These are phyloP conservation scores for Vombatus ursinus DNA, from an alignment of 2,113 vertebrate genomes.

Conservation along the genomic window DNA sequence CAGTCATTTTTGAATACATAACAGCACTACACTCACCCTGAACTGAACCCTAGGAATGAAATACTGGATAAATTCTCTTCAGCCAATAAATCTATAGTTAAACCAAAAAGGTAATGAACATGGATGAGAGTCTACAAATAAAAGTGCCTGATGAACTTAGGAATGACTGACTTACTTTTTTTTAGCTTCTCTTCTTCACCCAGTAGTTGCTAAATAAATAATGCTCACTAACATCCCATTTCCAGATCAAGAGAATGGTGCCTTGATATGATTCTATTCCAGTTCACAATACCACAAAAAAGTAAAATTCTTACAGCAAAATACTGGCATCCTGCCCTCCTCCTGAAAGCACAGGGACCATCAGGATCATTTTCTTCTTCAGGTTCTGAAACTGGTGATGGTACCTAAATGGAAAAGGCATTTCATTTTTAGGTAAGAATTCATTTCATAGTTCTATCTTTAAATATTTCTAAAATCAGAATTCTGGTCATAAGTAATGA, in stretches of 20 bases:
- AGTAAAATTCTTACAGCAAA: slow-evolving; percentile 88
- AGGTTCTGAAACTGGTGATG: slow-evolving; percentile 90
- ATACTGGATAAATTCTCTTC: slow-evolving; percentile 5
- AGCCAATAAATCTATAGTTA: slow-evolving; percentile 23
- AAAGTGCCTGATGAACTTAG: slow-evolving; percentile 21
- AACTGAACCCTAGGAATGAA: neutral
- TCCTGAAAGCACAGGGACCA: slow-evolving; percentile 92
- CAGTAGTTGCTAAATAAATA: slow-evolving; percentile 43
- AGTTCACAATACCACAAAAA: slow-evolving; percentile 59
- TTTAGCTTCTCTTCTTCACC: slow-evolving; percentile 29
- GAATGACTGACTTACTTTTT: slow-evolving; percentile 19
- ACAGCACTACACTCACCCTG: too few relatives aligned
- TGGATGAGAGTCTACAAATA: slow-evolving; percentile 33
- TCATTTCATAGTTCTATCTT: slow-evolving; percentile 39
- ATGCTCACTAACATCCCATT: slow-evolving; percentile 15
- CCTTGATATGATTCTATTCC: slow-evolving; percentile 45
- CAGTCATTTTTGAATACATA: neutral
- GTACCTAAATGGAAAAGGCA: slow-evolving; percentile 79
- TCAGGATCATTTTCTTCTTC: slow-evolving; percentile 95
- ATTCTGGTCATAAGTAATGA: slow-evolving; percentile 40
- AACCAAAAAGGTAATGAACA: slow-evolving; percentile 33
- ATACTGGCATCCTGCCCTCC: slow-evolving; percentile 94
- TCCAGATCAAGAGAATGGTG: slow-evolving; percentile 54
- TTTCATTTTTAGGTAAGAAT: slow-evolving; percentile 57
- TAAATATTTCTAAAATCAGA: slow-evolving; percentile 50